Evolutionary conservation across 2,113 vertebrate species (phyloP).

Genomic region (Tenebrosternarchus preto): DNA sequence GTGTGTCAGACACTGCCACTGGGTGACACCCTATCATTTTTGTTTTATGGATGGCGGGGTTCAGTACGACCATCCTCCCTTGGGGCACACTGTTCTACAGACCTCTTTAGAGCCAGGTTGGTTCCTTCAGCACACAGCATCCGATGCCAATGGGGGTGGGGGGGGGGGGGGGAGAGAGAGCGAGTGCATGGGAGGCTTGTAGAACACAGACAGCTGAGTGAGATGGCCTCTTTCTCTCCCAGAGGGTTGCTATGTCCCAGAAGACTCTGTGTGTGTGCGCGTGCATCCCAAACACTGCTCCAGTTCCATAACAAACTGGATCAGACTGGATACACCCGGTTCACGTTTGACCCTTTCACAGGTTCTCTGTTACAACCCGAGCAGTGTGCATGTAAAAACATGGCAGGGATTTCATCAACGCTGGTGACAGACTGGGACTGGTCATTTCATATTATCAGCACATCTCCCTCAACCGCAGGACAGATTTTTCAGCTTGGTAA

Average conservation of each 20-base stretch:
- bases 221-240: background rate
- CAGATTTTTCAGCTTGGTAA: background rate
- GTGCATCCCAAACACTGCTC: background rate
- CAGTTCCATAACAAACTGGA: background rate
- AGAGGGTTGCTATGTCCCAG: background rate
- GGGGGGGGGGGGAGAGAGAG: constrained; percentile 16
- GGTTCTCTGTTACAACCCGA: too few relatives aligned
- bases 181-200: background rate
- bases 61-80: constrained; percentile 67
- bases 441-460: too few relatives aligned
- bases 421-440: too few relatives aligned
- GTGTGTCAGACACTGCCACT: constrained; percentile 19
- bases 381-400: too few relatives aligned
- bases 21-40: constrained; percentile 68
- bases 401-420: too few relatives aligned
- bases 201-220: background rate
- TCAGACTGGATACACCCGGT: too few relatives aligned
- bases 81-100: constrained; percentile 58
- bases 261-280: background rate
- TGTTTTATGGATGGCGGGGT: constrained; percentile 69
- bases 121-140: background rate
- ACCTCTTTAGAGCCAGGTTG: constrained; percentile 14
- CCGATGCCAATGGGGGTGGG: background rate
- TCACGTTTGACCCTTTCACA: too few relatives aligned
- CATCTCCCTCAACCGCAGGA: too few relatives aligned